Evolutionary conservation across 2,888 invertebrate genomes (phyloP).

Genomic region (Cephus nigrinus): DNA sequence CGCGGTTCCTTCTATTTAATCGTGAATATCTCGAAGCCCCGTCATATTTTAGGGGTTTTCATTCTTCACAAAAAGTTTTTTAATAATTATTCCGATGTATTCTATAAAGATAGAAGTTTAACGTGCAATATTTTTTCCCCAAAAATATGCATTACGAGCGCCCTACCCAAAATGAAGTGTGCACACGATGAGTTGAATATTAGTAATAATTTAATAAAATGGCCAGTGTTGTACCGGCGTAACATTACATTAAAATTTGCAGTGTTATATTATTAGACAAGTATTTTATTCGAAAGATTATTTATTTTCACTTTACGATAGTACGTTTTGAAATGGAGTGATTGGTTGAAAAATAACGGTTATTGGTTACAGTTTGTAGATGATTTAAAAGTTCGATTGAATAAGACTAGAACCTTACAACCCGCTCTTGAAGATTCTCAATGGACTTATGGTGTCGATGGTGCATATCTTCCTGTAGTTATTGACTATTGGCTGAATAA

Average conservation of each 20-base stretch:
- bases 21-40: no score
- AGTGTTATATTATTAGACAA: no score
- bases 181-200: no score
- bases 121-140: neutral
- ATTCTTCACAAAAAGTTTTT: neutral
- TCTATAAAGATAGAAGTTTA: neutral
- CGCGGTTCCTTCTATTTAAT: no score
- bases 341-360: neutral
- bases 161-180: neutral
- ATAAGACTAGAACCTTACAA: constrained; percentile 43
- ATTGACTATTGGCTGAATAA: constrained; percentile 70
- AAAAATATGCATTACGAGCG: neutral
- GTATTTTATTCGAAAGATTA: no score
- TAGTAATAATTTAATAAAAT: no score
- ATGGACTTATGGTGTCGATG: constrained; percentile 69
- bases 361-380: constrained; percentile 51
- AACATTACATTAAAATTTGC: no score
- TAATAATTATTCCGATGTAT: no score
- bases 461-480: constrained; percentile 62
- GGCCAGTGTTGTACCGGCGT: no score
- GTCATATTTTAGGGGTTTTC: no score
- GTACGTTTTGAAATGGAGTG: no score
- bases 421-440: constrained; percentile 44
- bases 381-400: constrained; percentile 63
- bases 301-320: no score